phyloP scores from a whole-genome alignment of 2,888 invertebrate species.

The Dynastes hyllus region DNA sequence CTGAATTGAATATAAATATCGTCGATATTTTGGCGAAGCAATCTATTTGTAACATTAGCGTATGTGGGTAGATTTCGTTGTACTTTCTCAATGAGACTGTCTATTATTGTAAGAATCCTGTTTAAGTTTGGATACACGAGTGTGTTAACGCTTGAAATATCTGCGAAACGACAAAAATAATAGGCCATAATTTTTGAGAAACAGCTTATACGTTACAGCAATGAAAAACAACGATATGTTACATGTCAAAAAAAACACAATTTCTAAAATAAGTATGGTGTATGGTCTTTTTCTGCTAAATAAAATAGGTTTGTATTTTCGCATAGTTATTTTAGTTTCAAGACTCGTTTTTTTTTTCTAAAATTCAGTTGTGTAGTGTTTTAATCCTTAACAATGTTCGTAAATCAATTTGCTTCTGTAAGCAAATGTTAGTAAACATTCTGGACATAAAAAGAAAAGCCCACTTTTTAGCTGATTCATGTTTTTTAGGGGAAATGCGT shows the following conservation, averaged over 20 bases:
- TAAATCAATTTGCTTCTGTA: too few relatives aligned
- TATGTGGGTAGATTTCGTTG: neutral
- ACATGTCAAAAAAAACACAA: neutral
- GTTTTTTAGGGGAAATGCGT: too few relatives aligned
- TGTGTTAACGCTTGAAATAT: neutral
- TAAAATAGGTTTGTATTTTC: too few relatives aligned
- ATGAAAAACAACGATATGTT: neutral
- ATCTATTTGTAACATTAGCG: neutral
- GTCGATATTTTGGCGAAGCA: constrained; percentile 2
- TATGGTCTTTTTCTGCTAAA: too few relatives aligned
- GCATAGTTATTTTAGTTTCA: too few relatives aligned
- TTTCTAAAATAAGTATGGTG: too few relatives aligned
- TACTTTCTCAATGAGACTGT: constrained; percentile 14
- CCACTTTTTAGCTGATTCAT: too few relatives aligned
- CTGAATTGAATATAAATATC: neutral
- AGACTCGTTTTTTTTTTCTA: too few relatives aligned
- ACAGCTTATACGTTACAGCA: neutral
- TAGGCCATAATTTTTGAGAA: neutral
- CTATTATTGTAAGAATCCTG: neutral
- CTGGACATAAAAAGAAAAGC: too few relatives aligned
- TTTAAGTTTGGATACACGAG: constrained; percentile 6
- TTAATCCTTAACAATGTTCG: too few relatives aligned
- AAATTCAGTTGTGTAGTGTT: too few relatives aligned
- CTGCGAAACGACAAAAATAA: neutral
- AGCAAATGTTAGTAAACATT: too few relatives aligned